phyloP scores from a whole-genome alignment of 2,888 invertebrate genomes.

The Coecobrya sp. region DNA sequence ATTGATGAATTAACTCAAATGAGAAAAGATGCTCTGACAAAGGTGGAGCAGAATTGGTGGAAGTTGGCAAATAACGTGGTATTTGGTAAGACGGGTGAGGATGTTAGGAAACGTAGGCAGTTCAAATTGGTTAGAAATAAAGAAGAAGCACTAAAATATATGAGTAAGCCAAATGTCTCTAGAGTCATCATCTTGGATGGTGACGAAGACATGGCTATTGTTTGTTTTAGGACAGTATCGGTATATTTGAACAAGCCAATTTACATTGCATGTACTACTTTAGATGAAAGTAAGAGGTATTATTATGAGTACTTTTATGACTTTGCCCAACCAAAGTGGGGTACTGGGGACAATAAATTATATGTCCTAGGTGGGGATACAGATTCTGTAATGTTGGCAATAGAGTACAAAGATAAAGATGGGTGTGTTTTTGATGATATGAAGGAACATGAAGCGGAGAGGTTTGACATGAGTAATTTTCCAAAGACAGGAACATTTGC shows the following conservation, averaged over 20 bases:
- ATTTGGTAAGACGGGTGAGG: constrained; percentile 12
- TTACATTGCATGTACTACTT: constrained; percentile 15
- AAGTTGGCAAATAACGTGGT: not conserved
- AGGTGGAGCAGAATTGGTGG: not conserved
- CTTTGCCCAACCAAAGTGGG: constrained; percentile 5
- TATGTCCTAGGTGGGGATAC: not conserved
- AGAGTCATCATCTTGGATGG: not conserved
- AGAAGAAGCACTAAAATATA: not conserved
- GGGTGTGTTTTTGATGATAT: constrained; percentile 38
- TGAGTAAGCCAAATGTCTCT: constrained; percentile 20
- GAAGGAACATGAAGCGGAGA: not conserved
- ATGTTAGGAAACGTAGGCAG: not conserved
- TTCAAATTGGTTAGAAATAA: not conserved
- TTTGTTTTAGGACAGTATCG: not conserved
- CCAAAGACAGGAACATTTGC: not conserved
- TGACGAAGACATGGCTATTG: constrained; percentile 18
- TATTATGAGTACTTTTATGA: constrained; percentile 53
- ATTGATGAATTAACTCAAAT: not conserved
- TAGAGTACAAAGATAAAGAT: too few relatives aligned
- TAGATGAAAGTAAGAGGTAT: constrained; percentile 31
- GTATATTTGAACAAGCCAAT: constrained; percentile 40
- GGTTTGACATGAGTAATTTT: constrained; percentile 44
- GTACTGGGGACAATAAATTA: too few relatives aligned
- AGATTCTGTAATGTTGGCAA: not conserved
- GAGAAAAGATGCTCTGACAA: not conserved